Percentiles rank a stretch among this genome's conserved stretches.
Evolutionary conservation across 2,113 vertebrate genomes (phyloP).

Genomic region (Maccullochella peelii): DNA sequence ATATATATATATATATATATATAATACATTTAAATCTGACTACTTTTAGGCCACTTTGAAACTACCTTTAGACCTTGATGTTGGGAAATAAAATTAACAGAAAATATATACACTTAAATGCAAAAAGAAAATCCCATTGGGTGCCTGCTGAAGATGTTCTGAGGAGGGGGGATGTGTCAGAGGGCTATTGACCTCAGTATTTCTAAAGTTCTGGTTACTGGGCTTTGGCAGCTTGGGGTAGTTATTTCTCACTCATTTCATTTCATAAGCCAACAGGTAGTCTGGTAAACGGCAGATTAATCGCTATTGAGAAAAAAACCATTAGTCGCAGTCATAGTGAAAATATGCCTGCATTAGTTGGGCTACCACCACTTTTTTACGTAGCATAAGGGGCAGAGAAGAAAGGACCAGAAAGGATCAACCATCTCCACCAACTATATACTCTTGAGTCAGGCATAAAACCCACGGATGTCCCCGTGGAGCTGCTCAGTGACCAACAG

Average conservation of each 20-base stretch:
- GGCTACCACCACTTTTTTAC: neutral
- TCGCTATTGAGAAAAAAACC: neutral
- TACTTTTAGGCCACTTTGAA: neutral
- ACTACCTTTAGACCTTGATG: neutral
- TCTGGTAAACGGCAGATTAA: neutral
- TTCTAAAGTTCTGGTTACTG: neutral
- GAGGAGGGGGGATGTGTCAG: neutral
- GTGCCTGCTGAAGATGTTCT: neutral
- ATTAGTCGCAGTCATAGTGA: neutral
- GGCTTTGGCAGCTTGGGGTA: accelerated
- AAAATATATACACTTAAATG: neutral
- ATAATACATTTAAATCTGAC: neutral
- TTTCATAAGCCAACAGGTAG: neutral
- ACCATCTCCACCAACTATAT: neutral
- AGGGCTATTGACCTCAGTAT: neutral
- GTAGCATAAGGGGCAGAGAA: neutral
- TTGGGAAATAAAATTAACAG: neutral
- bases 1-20: no score
- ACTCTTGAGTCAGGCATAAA: neutral
- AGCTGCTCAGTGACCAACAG: neutral
- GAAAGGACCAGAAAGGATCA: neutral
- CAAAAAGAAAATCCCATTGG: neutral
- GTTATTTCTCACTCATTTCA: neutral
- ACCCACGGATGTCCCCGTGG: neutral
- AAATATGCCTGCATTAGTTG: neutral